phyloP scores from a whole-genome alignment of 2,888 invertebrate genomes.

The Conus canariensis region DNA sequence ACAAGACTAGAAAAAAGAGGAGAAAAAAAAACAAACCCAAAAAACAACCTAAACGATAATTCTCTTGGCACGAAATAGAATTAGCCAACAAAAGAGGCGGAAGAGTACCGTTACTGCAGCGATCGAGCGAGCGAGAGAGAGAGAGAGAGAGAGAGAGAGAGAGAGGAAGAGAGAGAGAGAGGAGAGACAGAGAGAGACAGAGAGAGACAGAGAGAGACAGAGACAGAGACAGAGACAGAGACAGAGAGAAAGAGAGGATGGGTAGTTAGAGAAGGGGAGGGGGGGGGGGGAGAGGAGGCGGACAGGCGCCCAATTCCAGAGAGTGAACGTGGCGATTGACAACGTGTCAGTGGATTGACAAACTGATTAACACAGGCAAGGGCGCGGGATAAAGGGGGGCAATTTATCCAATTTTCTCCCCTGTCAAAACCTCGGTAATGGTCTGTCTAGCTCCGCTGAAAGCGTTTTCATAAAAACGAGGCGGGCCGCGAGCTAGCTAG shows the following conservation, averaged over 20 bases:
- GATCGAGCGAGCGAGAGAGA: neutral
- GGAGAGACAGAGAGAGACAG: neutral
- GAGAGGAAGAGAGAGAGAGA: neutral
- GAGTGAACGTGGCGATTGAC: constrained; percentile 27
- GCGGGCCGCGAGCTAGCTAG: neutral
- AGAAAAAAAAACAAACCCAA: neutral
- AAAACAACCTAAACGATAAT: neutral
- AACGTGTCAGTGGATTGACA: constrained; percentile 28
- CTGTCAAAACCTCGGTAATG: constrained; percentile 36
- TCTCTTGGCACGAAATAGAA: neutral
- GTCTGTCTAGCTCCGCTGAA: neutral
- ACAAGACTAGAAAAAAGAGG: neutral
- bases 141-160: no score
- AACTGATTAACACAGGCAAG: constrained; percentile 33
- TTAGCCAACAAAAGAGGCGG: neutral
- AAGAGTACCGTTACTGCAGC: neutral
- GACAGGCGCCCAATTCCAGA: constrained; percentile 15
- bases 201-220: neutral
- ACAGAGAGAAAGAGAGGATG: neutral
- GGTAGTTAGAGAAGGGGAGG: neutral
- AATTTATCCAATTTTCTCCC: constrained; percentile 38
- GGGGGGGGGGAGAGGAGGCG: neutral
- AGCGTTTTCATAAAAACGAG: neutral
- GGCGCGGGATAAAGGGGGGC: constrained; percentile 31
- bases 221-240: neutral